These are phyloP conservation scores for Drosophila quinaria DNA, from an alignment of 2,888 invertebrate species.

Conservation along the genomic window DNA sequence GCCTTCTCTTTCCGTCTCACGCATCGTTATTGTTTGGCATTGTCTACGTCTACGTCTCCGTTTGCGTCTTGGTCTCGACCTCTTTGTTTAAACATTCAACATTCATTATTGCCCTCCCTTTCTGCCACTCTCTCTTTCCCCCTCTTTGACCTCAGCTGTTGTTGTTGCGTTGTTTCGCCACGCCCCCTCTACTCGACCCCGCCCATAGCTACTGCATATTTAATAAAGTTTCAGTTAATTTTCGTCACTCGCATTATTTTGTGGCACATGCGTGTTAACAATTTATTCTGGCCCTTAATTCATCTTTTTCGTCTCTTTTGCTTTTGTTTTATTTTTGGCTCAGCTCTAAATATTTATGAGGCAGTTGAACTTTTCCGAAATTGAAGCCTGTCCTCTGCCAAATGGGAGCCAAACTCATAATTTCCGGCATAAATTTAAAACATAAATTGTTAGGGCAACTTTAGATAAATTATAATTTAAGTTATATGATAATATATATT, in stretches of 20 bases:
- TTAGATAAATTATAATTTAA: neutral
- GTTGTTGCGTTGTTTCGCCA: neutral
- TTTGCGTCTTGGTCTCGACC: constrained; percentile 23
- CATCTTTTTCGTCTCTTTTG: constrained; percentile 32
- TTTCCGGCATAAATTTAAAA: constrained; percentile 36
- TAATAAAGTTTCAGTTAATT: constrained; percentile 77
- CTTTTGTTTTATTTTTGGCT: constrained; percentile 26
- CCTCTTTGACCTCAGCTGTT: neutral
- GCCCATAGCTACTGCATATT: constrained; percentile 61
- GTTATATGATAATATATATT: neutral
- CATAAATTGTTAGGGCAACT: neutral
- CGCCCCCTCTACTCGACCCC: neutral
- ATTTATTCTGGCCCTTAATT: constrained; percentile 60
- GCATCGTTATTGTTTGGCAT: constrained; percentile 48
- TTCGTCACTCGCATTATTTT: constrained; percentile 73
- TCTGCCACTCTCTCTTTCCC: neutral
- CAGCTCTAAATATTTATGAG: constrained; percentile 70
- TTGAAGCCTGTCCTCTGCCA: constrained; percentile 22
- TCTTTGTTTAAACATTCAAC: constrained; percentile 70
- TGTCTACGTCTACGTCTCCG: constrained; percentile 36
- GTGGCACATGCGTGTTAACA: constrained; percentile 72
- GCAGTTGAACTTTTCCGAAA: constrained; percentile 43
- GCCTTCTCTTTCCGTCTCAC: constrained; percentile 6
- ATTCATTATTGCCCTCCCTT: constrained; percentile 56
- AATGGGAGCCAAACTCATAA: constrained; percentile 24